A percentile compares a stretch with the other conserved stretches of the same genome.
Evolutionary conservation across 1,140 invertebrate genomes (phyloP).

Genomic region (Rhagoletis zephyria): DNA sequence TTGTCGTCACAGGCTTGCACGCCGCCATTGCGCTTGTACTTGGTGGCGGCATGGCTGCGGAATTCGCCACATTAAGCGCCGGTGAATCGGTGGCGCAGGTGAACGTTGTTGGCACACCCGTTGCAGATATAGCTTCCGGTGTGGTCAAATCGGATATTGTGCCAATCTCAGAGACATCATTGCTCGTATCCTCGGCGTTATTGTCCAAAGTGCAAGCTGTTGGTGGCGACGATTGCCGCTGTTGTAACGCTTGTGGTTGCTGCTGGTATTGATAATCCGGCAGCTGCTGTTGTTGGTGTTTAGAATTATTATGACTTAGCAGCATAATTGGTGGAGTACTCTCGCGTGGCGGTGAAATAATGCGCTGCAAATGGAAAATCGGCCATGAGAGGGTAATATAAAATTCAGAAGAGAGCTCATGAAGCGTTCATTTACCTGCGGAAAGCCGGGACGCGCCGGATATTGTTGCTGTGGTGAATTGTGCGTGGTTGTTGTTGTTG

Average conservation of each 20-base stretch:
- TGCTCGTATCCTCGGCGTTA: constrained; percentile 72
- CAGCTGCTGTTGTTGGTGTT: constrained; percentile 58
- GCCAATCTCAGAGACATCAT: constrained; percentile 72
- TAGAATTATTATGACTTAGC: constrained; percentile 56
- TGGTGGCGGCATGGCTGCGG: constrained; percentile 53
- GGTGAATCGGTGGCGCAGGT: constrained; percentile 50
- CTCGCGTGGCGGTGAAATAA: constrained; percentile 67
- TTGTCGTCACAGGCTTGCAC: constrained; percentile 19
- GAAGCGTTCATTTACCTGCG: constrained; percentile 73
- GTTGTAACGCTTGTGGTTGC: constrained; percentile 59
- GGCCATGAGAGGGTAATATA: neutral
- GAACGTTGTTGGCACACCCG: constrained; percentile 55
- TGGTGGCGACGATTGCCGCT: constrained; percentile 57
- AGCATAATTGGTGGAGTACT: constrained; percentile 60
- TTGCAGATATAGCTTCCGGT: constrained; percentile 61
- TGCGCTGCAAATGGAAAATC: constrained; percentile 61
- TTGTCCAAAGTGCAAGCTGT: constrained; percentile 63
- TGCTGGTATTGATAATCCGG: constrained; percentile 46
- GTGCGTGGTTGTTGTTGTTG: constrained; percentile 56
- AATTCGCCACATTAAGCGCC: constrained; percentile 54
- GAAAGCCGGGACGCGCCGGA: constrained; percentile 82
- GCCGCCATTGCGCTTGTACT: constrained; percentile 53
- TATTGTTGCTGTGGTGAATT: constrained; percentile 72
- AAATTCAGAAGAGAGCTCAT: neutral
- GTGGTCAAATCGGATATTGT: constrained; percentile 71